A percentile compares a stretch with the other conserved stretches of the same genome.
phyloP scores from a whole-genome alignment of 2,888 invertebrate species.

The Marronus borbonicus region DNA sequence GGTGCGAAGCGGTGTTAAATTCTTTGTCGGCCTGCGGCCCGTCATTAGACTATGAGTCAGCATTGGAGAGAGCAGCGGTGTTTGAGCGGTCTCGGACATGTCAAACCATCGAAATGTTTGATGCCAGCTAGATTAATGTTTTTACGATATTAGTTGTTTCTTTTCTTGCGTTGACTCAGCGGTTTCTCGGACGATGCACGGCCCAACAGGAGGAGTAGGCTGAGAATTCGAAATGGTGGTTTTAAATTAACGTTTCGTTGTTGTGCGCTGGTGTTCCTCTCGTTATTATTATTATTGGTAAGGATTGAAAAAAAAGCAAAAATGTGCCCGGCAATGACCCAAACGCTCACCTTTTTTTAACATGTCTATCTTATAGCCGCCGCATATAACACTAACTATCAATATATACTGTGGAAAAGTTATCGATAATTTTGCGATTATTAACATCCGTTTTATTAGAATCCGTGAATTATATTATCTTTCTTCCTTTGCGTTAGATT shows the following conservation, averaged over 20 bases:
- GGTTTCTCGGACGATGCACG: conserved; percentile 55
- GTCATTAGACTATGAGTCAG: conserved; percentile 67
- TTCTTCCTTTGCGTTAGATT: too few species aligned
- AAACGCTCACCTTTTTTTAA: conserved; percentile 17
- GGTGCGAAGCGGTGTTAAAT: conserved; percentile 60
- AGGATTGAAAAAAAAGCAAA: conserved; percentile 3
- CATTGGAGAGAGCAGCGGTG: conserved; percentile 55
- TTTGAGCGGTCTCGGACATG: conserved; percentile 63
- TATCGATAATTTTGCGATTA: too few species aligned
- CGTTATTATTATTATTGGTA: conserved; percentile 28
- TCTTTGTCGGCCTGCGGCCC: conserved; percentile 64
- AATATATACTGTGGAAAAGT: not conserved
- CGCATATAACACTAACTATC: not conserved
- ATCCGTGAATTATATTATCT: too few species aligned
- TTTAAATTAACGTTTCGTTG: conserved; percentile 60
- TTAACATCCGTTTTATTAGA: too few species aligned
- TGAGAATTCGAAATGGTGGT: conserved; percentile 61
- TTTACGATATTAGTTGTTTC: conserved; percentile 67
- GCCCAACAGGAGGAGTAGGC: conserved; percentile 53
- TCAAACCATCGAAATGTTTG: conserved; percentile 67
- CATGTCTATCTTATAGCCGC: not conserved
- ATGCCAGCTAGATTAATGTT: conserved; percentile 70
- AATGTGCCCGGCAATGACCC: conserved; percentile 11
- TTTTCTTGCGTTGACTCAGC: conserved; percentile 63
- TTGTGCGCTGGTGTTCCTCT: conserved; percentile 35